Evolutionary conservation across 2,797 vertebrate species (phyloP).

Genomic region (Danio tinwini): DNA sequence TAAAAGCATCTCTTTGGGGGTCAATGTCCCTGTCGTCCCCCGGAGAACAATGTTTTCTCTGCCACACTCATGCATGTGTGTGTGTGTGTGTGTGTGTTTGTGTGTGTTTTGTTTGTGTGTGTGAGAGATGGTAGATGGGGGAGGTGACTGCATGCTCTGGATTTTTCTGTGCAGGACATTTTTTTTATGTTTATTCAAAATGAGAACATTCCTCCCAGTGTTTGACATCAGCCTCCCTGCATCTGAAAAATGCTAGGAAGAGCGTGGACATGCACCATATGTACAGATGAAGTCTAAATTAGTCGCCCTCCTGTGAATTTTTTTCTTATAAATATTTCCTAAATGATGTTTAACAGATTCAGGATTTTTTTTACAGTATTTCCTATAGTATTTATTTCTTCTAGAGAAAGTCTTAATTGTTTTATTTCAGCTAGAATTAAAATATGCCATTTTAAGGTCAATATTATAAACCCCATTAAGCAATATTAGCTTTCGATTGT

Average conservation of each 20-base stretch:
- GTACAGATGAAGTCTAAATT: too few species aligned
- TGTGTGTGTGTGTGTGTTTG: slow-evolving; percentile 45
- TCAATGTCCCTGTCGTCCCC: slow-evolving; percentile 69
- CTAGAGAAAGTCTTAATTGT: too few species aligned
- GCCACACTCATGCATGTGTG: slow-evolving; percentile 50
- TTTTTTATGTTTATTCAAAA: slow-evolving; percentile 75
- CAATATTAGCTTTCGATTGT: too few species aligned
- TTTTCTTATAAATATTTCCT: too few species aligned
- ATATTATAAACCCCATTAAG: too few species aligned
- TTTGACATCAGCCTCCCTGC: slow-evolving; percentile 74
- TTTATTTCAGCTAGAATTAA: too few species aligned
- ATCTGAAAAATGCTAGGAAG: slow-evolving; percentile 72
- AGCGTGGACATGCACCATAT: slow-evolving; percentile 72
- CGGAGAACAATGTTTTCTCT: slow-evolving; percentile 60
- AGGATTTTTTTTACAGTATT: too few species aligned
- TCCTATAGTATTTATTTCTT: too few species aligned
- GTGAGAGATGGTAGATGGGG: slow-evolving; percentile 25
- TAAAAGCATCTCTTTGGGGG: slow-evolving; percentile 83
- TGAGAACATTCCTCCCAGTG: slow-evolving; percentile 79
- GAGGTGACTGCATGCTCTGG: slow-evolving; percentile 64
- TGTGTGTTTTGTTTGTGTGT: slow-evolving; percentile 45
- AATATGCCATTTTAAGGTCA: too few species aligned
- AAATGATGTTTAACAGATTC: too few species aligned
- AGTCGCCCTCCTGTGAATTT: too few species aligned
- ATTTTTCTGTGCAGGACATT: slow-evolving; percentile 64